Percentiles rank a stretch among this genome's conserved stretches.
These are phyloP conservation scores for Nycticryphes semicollaris DNA, from an alignment of 2,113 vertebrate species.

Conservation along the genomic window DNA sequence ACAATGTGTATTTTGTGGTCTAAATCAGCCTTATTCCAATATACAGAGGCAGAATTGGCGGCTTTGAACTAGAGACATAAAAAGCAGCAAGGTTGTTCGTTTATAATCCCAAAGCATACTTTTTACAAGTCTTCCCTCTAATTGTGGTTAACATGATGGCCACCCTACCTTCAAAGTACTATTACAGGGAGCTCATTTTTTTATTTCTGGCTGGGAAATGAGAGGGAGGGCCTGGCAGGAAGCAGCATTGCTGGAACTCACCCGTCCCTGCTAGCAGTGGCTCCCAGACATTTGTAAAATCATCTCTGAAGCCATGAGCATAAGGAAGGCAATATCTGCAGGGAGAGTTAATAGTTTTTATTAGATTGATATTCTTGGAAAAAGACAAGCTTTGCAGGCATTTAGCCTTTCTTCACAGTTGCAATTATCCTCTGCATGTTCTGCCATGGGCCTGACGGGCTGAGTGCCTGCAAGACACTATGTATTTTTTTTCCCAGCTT, in stretches of 20 bases:
- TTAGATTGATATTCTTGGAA: neutral
- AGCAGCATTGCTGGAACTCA: neutral
- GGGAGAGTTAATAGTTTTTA: neutral
- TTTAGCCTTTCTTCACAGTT: neutral
- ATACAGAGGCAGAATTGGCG: neutral
- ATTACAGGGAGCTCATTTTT: neutral
- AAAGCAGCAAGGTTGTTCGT: conserved; percentile 57
- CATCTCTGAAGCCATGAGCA: neutral
- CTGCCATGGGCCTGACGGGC: neutral
- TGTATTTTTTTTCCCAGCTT: neutral
- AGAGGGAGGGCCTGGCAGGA: conserved; percentile 23
- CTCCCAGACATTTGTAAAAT: neutral
- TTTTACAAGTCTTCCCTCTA: conserved; percentile 72
- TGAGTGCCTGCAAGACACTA: neutral
- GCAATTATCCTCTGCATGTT: neutral
- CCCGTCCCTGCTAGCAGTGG: neutral
- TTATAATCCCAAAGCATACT: conserved; percentile 65
- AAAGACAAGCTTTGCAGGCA: neutral
- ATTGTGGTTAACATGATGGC: conserved; percentile 59
- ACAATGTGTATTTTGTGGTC: conserved; percentile 65
- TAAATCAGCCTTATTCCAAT: conserved; percentile 35
- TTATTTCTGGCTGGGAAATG: conserved; percentile 59
- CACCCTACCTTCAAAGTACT: conserved; percentile 54
- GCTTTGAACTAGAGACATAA: conserved; percentile 62
- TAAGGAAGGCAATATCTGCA: neutral